Evolutionary conservation across 2,113 vertebrate genomes (phyloP).

Genomic region (Anolis carolinensis): DNA sequence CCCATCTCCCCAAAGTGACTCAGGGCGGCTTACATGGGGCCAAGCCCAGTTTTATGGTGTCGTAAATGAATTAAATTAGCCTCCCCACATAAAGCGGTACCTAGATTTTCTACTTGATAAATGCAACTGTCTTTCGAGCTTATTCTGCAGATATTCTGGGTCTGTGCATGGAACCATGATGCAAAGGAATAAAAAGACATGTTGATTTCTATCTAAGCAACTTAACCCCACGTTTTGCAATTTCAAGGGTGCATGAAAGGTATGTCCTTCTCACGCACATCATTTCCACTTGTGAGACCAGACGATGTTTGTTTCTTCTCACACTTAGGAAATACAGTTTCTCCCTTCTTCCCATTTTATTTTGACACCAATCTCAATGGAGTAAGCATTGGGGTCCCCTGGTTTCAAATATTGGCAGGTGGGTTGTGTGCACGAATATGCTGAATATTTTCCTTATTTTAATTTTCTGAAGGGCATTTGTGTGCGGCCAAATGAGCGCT

Average conservation of each 20-base stretch:
- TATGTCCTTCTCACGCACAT: neutral
- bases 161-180: too few relatives aligned
- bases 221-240: neutral
- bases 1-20: too few relatives aligned
- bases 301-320: neutral
- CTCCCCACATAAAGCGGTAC: too few relatives aligned
- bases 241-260: neutral
- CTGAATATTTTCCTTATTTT: neutral
- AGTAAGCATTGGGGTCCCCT: too few relatives aligned
- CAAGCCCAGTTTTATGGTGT: too few relatives aligned
- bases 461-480: neutral
- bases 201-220: too few relatives aligned
- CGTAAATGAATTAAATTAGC: too few relatives aligned
- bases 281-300: neutral
- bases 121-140: too few relatives aligned
- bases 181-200: too few relatives aligned
- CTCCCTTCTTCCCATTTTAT: neutral
- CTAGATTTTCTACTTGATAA: too few relatives aligned
- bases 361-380: neutral
- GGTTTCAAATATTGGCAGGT: neutral
- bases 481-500: neutral
- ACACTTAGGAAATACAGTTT: neutral
- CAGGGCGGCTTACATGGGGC: too few relatives aligned
- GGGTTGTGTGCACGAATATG: accelerated
- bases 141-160: too few relatives aligned